Base-by-base conservation (phyloP, 2,888 invertebrate species). In the Caenorhabditis wallacei region DNA sequence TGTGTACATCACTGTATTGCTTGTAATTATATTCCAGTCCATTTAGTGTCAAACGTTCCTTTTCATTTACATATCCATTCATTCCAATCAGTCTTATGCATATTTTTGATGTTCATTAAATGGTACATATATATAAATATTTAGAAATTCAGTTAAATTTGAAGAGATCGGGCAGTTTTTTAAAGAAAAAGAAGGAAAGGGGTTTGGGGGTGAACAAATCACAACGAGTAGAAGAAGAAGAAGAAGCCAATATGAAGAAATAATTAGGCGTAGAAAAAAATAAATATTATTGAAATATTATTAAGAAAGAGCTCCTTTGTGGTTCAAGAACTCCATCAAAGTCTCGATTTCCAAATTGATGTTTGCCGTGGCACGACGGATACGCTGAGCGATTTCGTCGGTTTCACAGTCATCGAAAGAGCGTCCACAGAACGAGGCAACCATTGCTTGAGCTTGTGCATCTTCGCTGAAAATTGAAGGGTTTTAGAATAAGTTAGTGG, bases 271-370 rank as follows among this genome's bases (percentile, higher is more conserved):
- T 22, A 22, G 16, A 43, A 35, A 4, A 26, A 53, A n/a, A 48
- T 3, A 48, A 18, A 48, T 2, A 18, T 48, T 48, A n/a, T 2
- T 43, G 43, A 43, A 43, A 13, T 11, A n/a, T 16, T 2, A 35
- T 82, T 81, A 88, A 24, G 88, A 88, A 20, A 89, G 76, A 10
- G 90, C 90, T 59, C 92, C 92, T 75, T 92, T 92, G 84, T 91
- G 92, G 35, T 90, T 89, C 35, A 92, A 87, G 75, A 91, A 92
- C 79, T 92, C 92, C 82, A 92, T 86, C 46, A 92, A 84, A 0
- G 92, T 88, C 81, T 92, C 92, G 66, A 92, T 92, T 82, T 92
- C 92, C 46, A 92, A 75, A 75, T 92, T 92, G 81, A 92, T 92
- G 75, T 91, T 92, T 53, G 90, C 89, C 2, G 92, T 92, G 61